These are phyloP conservation scores for Branchinecta lindahli DNA, from an alignment of 1,140 invertebrate species.

Conservation along the genomic window DNA sequence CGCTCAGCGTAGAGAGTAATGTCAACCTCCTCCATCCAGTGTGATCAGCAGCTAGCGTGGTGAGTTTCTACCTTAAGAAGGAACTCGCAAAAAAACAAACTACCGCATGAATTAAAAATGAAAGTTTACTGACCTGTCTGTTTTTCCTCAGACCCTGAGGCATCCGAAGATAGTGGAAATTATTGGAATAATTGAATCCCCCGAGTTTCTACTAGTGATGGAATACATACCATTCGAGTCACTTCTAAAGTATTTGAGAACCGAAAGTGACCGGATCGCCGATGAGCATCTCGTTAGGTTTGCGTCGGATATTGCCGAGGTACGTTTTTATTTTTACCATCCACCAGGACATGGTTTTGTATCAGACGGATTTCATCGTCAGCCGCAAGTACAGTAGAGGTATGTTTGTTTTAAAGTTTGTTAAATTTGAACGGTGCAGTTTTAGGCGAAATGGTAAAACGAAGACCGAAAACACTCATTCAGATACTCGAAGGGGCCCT, in stretches of 20 bases:
- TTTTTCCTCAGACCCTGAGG: constrained; percentile 43
- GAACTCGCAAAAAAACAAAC: too few relatives aligned
- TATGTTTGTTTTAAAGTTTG: too few relatives aligned
- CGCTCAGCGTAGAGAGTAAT: too few relatives aligned
- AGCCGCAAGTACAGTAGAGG: too few relatives aligned
- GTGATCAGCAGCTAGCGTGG: too few relatives aligned
- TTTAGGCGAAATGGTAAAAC: neutral
- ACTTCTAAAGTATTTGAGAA: constrained; percentile 56
- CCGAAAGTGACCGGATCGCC: constrained; percentile 44
- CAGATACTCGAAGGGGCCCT: neutral
- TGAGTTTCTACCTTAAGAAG: too few relatives aligned
- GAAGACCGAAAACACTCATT: neutral
- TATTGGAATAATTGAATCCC: constrained; percentile 56
- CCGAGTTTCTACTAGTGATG: constrained; percentile 65
- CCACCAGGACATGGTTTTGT: too few relatives aligned
- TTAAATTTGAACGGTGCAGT: neutral
- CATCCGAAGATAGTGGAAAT: constrained; percentile 78
- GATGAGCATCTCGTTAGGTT: constrained; percentile 51
- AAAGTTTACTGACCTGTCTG: constrained; percentile 17
- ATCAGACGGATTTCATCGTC: too few relatives aligned
- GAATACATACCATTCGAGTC: constrained; percentile 68
- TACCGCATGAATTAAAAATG: too few relatives aligned
- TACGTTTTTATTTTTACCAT: constrained; percentile 25
- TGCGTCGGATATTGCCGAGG: constrained; percentile 57
- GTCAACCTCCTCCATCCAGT: too few relatives aligned